Percentiles rank a stretch among this genome's conserved stretches.
Conservation (phyloP, 2,888 invertebrate genomes). For the Exephanes ischioxanthus region DNA sequence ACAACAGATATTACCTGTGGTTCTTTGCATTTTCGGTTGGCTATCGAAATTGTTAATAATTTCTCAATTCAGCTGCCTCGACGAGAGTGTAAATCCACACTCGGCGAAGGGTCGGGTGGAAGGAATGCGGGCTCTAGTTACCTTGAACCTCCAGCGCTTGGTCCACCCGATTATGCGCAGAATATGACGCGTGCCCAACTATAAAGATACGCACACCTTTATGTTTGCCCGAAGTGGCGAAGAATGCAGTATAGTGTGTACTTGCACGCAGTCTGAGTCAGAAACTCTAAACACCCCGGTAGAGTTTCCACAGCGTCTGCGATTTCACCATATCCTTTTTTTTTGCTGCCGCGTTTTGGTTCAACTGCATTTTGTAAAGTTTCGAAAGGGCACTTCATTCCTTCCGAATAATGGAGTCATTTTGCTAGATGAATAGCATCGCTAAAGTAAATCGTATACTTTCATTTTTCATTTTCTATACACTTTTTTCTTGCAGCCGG, state of each 20-base stretch:
- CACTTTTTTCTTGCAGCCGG: neutral
- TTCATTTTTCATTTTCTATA: neutral
- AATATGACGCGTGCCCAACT: neutral
- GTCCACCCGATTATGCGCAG: slow-evolving; percentile 15
- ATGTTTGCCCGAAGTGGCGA: neutral
- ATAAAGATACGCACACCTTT: slow-evolving; percentile 13
- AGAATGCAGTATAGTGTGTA: neutral
- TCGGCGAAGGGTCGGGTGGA: slow-evolving; percentile 11
- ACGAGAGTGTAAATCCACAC: slow-evolving; percentile 34
- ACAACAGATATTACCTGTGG: slow-evolving; percentile 35
- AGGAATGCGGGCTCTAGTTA: slow-evolving; percentile 16
- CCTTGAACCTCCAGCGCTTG: slow-evolving; percentile 50
- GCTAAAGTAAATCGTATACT: slow-evolving; percentile 5
- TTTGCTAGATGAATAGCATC: neutral
- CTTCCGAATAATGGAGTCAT: neutral
- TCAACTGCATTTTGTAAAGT: neutral
- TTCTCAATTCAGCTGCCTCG: slow-evolving; percentile 18
- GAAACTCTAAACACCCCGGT: neutral
- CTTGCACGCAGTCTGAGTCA: neutral
- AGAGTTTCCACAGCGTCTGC: neutral
- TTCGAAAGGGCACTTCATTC: neutral
- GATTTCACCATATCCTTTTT: neutral
- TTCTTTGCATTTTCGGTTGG: slow-evolving; percentile 31
- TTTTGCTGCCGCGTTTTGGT: neutral
- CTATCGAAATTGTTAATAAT: slow-evolving; percentile 19